These are phyloP conservation scores for Drosophila busckii DNA, from an alignment of 1,140 invertebrate species.

Conservation along the genomic window DNA sequence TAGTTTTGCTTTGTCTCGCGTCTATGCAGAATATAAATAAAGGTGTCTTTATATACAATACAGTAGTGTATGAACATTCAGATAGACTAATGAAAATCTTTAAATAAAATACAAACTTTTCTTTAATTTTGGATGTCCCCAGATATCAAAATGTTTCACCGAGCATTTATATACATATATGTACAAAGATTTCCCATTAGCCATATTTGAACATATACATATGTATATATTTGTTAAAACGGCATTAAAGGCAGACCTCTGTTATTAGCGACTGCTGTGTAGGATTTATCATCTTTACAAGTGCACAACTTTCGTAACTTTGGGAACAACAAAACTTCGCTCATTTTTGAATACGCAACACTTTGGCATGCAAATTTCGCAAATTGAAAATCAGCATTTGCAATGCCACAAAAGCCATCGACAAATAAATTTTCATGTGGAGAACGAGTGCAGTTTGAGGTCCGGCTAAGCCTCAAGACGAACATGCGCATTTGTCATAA, in stretches of 20 bases:
- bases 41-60: background rate
- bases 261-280: conserved; percentile 34
- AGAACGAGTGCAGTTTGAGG: conserved; percentile 12
- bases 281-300: conserved; percentile 63
- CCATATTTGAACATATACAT: no score
- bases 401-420: conserved; percentile 58
- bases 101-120: no score
- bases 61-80: no score
- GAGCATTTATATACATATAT: no score
- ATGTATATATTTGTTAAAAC: no score
- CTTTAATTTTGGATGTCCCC: no score
- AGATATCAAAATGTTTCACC: no score
- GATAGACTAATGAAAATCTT: no score
- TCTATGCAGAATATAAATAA: background rate
- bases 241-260: no score
- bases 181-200: no score
- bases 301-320: conserved; percentile 38
- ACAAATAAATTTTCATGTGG: conserved; percentile 50
- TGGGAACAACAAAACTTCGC: conserved; percentile 23
- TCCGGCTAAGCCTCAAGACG: conserved; percentile 57
- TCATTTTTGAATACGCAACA: conserved; percentile 57
- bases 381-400: conserved; percentile 66
- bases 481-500: conserved; percentile 75
- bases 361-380: conserved; percentile 63
- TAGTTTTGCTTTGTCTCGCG: background rate